Conservation (phyloP, 1,140 invertebrate genomes). For the Lerema accius region DNA sequence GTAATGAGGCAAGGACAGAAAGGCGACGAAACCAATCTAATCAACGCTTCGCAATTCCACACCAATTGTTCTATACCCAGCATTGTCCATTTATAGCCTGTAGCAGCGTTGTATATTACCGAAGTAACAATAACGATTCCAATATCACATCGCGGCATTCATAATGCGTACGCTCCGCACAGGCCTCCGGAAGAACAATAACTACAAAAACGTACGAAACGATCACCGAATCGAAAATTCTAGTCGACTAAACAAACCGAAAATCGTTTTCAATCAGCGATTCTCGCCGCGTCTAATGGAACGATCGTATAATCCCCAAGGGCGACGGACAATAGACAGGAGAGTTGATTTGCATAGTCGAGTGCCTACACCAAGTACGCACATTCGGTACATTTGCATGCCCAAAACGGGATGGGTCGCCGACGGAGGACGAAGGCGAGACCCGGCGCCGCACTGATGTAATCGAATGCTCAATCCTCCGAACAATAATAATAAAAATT, state of each 20-base stretch:
- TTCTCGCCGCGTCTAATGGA: conserved; percentile 59
- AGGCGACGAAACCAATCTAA: conserved; percentile 54
- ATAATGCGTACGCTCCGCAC: conserved; percentile 2
- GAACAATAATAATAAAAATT: conserved; percentile 69
- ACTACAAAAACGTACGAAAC: conserved; percentile 34
- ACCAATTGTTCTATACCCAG: conserved; percentile 45
- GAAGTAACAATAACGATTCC: conserved; percentile 7
- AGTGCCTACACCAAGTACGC: conserved; percentile 50
- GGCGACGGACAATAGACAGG: conserved; percentile 72
- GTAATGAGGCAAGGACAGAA: conserved; percentile 49
- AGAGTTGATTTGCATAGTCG: conserved; percentile 72
- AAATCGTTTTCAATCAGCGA: conserved; percentile 64
- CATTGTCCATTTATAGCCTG: conserved; percentile 8
- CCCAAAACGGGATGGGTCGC: conserved; percentile 53
- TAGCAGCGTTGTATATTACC: conserved; percentile 15
- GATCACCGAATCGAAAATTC: conserved; percentile 46
- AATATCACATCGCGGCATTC: conserved; percentile 12
- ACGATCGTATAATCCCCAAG: conserved; percentile 67
- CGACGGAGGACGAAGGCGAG: conserved; percentile 40
- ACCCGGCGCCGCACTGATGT: conserved; percentile 61
- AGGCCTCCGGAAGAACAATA: conserved; percentile 38
- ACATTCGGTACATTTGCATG: conserved; percentile 76
- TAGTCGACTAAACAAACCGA: conserved; percentile 51
- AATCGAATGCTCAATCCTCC: conserved; percentile 52
- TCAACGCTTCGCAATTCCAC: conserved; percentile 48